Base-by-base conservation (phyloP, 2,797 vertebrate genomes). In the Xenops minutus region DNA sequence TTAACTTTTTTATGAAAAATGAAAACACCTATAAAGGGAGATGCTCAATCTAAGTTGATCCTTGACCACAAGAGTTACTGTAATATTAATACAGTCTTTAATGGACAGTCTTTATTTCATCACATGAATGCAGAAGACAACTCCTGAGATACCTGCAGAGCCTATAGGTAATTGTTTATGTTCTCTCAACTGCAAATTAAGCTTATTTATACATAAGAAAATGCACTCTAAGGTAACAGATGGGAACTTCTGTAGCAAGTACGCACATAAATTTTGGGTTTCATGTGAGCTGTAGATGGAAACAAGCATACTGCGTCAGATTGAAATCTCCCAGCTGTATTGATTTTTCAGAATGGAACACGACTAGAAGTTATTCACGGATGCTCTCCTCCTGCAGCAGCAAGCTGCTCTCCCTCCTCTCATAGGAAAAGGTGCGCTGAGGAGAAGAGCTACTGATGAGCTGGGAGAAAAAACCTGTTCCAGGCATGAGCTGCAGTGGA, bases 241-340 rank as follows among this genome's bases (percentile, higher is more conserved):
- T 92, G 87, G 92, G 37, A 89, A 49, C 75, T 88, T 96, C 75
- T 93, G 75, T 62, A 72, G 85, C 87, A 93, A 95, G 80, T 92
- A 95, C 89, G 92, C 95, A 94, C 91, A 96, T 92, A 92, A 93
- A 94, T 93, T 96, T 83, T 74, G 80, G 72, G 64, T 95, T 97
- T 91, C 85, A 64, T 91, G 72, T 83, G 81, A 89, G 73, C 87
- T 75, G 89, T 77, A 74, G 91, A 88, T 92, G 89, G 91, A 96
- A 95, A 95, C 92, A 96, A 90, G 91, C 91, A 79, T 61, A 69
- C 81, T 87, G 95, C 81, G 72, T 94, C 71, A 49, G 68, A 90
- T 6, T 92, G 91, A 94, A 87, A 67, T 93, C 80, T 95, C 95
- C 94, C 92, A 97, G 93, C 94, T 94, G 93, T 89, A 95, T 85